Conservation (phyloP, 2,113 vertebrate genomes). For the Sardina pilchardus region DNA sequence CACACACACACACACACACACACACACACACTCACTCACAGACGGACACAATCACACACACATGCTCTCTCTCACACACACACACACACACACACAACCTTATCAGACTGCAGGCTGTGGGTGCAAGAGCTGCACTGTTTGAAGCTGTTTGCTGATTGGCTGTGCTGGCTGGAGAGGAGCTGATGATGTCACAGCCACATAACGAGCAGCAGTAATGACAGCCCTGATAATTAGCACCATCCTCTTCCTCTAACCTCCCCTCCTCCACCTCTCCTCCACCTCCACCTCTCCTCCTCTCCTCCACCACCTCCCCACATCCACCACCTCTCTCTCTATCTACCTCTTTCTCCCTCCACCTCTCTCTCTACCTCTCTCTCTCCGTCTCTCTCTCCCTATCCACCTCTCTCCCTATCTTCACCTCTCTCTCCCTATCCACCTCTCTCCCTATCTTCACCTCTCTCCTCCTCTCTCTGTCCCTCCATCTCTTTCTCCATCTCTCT, state of each 20-base stretch:
- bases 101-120: no score
- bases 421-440: not conserved
- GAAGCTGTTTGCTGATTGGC: not conserved
- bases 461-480: not conserved
- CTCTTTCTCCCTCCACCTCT: not conserved
- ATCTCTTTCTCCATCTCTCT: not conserved
- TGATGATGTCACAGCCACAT: slow-evolving; percentile 8
- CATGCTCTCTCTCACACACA: slow-evolving; percentile 5
- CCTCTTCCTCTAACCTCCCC: no score
- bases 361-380: not conserved
- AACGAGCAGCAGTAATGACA: not conserved
- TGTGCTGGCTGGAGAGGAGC: not conserved
- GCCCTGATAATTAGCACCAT: no score
- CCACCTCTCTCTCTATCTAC: not conserved
- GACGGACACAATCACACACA: no score
- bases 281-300: no score
- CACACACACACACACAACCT: not conserved
- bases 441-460: not conserved
- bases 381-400: not conserved
- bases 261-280: no score
- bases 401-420: not conserved
- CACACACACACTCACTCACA: no score
- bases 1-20: no score
- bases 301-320: not conserved
- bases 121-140: no score